Conservation (phyloP, 2,888 invertebrate species). For the Callinectes sapidus region DNA sequence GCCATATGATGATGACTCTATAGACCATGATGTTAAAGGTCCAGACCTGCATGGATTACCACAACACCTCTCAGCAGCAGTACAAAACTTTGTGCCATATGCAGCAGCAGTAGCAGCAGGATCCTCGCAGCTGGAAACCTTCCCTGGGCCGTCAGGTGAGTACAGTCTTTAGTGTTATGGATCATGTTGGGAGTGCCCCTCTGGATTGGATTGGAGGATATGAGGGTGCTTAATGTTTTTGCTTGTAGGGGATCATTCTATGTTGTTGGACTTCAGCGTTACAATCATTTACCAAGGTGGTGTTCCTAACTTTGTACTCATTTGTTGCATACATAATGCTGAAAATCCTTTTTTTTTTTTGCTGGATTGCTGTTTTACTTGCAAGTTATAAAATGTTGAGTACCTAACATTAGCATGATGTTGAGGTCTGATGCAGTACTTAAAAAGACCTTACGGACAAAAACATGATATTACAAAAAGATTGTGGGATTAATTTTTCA, state of each 20-base stretch:
- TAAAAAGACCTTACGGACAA: too few relatives aligned
- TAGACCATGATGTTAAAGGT: slow-evolving; percentile 51
- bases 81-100: slow-evolving; percentile 72
- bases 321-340: not conserved
- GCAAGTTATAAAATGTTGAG: not conserved
- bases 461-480: too few relatives aligned
- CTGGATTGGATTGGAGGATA: not conserved
- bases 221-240: not conserved
- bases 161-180: not conserved
- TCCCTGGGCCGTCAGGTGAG: slow-evolving; percentile 72
- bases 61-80: slow-evolving; percentile 71
- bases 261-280: not conserved
- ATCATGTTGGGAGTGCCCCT: not conserved
- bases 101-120: slow-evolving; percentile 69
- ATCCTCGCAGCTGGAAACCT: slow-evolving; percentile 72
- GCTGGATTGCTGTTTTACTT: not conserved
- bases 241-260: not conserved
- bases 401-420: too few relatives aligned
- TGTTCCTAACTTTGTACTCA: not conserved
- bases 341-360: not conserved
- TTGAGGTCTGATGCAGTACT: too few relatives aligned
- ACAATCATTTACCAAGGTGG: not conserved
- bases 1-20: slow-evolving; percentile 59
- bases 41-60: slow-evolving; percentile 66
- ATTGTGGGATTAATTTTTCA: too few relatives aligned